These are phyloP conservation scores for Drosophila funebris DNA, from an alignment of 1,140 invertebrate genomes.

Conservation along the genomic window DNA sequence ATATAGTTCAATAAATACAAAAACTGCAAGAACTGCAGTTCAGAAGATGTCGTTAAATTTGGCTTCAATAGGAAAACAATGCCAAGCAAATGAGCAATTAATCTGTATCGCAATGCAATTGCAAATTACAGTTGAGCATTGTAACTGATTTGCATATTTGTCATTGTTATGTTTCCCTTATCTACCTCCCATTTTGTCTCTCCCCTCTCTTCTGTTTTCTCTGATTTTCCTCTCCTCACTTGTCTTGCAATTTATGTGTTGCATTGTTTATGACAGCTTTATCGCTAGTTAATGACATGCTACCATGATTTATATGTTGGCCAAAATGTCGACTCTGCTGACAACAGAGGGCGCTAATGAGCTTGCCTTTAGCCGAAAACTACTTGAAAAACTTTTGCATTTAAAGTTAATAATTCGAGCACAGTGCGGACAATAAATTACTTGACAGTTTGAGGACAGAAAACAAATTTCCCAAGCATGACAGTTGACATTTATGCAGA, in stretches of 20 bases:
- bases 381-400: conserved; percentile 51
- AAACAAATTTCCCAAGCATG: conserved; percentile 53
- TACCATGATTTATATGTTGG: conserved; percentile 60
- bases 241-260: conserved; percentile 73
- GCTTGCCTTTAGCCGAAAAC: conserved; percentile 35
- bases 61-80: conserved; percentile 2
- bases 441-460: conserved; percentile 32
- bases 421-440: conserved; percentile 38
- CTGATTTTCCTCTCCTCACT: too few species aligned
- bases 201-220: neutral
- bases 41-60: neutral
- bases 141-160: conserved; percentile 70
- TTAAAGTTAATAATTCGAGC: conserved; percentile 49
- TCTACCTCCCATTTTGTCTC: neutral
- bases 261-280: conserved; percentile 81
- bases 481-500: conserved; percentile 72
- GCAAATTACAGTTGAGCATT: too few species aligned
- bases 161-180: conserved; percentile 59
- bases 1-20: too few species aligned
- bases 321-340: conserved; percentile 10
- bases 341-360: conserved; percentile 55
- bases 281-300: conserved; percentile 74
- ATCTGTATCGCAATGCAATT: conserved; percentile 13
- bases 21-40: neutral
- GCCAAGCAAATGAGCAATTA: conserved; percentile 13